Percentiles rank a stretch among this genome's conserved stretches.
Conservation (phyloP, 2,888 invertebrate genomes). For the Drosophila subquinaria region DNA sequence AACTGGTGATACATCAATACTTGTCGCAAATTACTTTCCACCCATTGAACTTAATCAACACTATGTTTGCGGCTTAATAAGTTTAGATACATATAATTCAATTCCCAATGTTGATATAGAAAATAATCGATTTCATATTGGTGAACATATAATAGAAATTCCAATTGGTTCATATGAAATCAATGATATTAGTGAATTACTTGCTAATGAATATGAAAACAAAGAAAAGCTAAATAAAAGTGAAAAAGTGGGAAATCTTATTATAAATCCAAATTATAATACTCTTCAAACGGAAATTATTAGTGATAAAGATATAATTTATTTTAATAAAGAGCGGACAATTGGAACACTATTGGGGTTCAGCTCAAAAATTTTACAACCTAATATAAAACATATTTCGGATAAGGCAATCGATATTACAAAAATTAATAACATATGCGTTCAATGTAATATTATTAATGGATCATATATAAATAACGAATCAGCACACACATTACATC, state of each 20-base stretch:
- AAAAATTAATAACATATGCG: slow-evolving; percentile 2
- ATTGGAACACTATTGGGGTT: slow-evolving; percentile 8
- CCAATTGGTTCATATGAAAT: slow-evolving; percentile 18
- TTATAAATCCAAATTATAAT: neutral
- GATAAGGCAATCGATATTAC: slow-evolving; percentile 6
- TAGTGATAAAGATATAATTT: too few relatives aligned
- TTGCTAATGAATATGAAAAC: slow-evolving; percentile 5
- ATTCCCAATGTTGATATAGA: slow-evolving; percentile 16
- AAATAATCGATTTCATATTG: slow-evolving; percentile 11
- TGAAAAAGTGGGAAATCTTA: too few relatives aligned
- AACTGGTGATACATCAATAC: neutral
- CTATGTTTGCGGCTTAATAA: slow-evolving; percentile 9
- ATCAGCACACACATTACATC: slow-evolving; percentile 6
- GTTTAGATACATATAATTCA: slow-evolving; percentile 14
- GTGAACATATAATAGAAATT: too few relatives aligned
- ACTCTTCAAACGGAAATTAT: slow-evolving; percentile 13
- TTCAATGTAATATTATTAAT: slow-evolving; percentile 6
- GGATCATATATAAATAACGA: slow-evolving; percentile 11
- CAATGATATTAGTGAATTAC: neutral
- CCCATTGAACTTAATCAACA: slow-evolving; percentile 2
- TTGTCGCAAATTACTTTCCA: slow-evolving; percentile 7
- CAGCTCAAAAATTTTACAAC: neutral
- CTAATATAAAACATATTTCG: neutral
- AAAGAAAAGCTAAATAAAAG: neutral
- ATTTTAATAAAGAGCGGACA: slow-evolving; percentile 8